phyloP scores from a whole-genome alignment of 1,140 invertebrate genomes.

The Akabosia matsudoensis region DNA sequence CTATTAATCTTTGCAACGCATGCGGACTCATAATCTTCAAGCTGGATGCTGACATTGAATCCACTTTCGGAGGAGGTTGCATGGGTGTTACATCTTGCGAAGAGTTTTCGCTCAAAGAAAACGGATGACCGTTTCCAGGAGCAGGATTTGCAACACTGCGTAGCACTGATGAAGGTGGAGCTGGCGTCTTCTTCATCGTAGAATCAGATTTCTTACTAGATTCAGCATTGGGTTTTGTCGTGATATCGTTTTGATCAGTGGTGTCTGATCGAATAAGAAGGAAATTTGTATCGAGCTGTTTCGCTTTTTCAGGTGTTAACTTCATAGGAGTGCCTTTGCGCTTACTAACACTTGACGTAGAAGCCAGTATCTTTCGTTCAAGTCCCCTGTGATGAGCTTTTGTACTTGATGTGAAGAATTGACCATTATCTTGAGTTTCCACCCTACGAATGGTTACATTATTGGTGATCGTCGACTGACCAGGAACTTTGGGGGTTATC shows the following conservation, averaged over 20 bases:
- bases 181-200: neutral
- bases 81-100: neutral
- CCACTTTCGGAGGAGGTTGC: neutral
- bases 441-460: neutral
- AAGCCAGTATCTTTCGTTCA: too few species aligned
- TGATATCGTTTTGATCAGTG: neutral
- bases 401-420: too few species aligned
- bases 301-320: slow-evolving; percentile 12
- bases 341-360: neutral
- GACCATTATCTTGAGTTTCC: neutral
- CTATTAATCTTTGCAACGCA: neutral
- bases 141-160: neutral
- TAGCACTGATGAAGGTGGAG: neutral
- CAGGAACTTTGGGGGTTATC: neutral
- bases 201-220: neutral
- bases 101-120: neutral
- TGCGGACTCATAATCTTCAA: neutral
- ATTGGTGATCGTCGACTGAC: neutral
- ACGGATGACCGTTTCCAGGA: neutral
- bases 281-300: too few species aligned
- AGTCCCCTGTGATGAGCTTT: too few species aligned
- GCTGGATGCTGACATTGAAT: neutral
- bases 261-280: too few species aligned
- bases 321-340: neutral
- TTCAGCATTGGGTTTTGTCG: neutral